These are phyloP conservation scores for Pseudococcus longispinus DNA, from an alignment of 2,888 invertebrate genomes.

Conservation along the genomic window DNA sequence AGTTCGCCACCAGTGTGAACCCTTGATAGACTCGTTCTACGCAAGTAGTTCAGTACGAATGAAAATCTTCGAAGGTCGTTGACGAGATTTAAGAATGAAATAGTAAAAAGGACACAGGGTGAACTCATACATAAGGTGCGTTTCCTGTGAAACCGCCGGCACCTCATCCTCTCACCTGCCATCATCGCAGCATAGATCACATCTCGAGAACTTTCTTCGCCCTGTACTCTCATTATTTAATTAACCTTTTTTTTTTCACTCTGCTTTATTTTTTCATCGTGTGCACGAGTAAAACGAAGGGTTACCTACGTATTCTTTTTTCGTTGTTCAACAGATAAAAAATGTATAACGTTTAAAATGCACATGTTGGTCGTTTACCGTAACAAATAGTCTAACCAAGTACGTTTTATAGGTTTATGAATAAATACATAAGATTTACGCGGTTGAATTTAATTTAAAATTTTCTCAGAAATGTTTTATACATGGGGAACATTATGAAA, in stretches of 20 bases:
- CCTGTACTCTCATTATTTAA: conserved; percentile 12
- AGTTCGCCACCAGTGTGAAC: conserved; percentile 20
- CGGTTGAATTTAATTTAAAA: conserved; percentile 37
- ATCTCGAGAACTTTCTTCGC: conserved; percentile 28
- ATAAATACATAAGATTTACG: conserved; percentile 20
- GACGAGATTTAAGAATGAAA: conserved; percentile 42
- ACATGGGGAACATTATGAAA: conserved; percentile 27
- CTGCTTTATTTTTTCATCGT: neutral
- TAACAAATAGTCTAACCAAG: neutral
- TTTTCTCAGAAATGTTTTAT: conserved; percentile 40
- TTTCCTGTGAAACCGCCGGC: conserved; percentile 13
- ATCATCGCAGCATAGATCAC: neutral
- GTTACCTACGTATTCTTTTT: neutral
- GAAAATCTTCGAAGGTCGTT: conserved; percentile 35
- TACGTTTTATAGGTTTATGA: conserved; percentile 25
- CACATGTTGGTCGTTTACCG: conserved; percentile 35
- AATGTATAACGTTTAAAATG: conserved; percentile 26
- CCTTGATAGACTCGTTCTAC: neutral
- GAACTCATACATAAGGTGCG: neutral
- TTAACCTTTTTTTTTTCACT: neutral
- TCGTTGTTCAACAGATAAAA: conserved; percentile 20
- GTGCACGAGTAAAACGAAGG: neutral
- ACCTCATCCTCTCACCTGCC: neutral
- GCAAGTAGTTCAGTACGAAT: neutral
- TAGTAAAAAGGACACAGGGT: conserved; percentile 15